These are phyloP conservation scores for Glossophaga mutica DNA, from an alignment of 2,797 vertebrate genomes.

Conservation along the genomic window DNA sequence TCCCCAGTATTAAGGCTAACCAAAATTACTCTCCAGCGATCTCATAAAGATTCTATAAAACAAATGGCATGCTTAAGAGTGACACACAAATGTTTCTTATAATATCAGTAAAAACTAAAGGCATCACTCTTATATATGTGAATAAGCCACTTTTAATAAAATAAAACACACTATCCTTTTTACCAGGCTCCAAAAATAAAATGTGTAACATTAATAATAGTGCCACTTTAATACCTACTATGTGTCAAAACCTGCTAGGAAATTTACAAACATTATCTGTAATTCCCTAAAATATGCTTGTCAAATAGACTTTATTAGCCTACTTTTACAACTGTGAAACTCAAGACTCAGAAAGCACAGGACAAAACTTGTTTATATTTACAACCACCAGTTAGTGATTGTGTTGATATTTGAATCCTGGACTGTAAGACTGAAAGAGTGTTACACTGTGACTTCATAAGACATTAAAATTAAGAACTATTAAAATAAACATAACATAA, in stretches of 20 bases:
- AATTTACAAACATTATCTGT: neutral
- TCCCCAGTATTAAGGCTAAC: neutral
- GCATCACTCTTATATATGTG: neutral
- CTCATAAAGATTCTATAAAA: neutral
- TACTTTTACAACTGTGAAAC: constrained; percentile 17
- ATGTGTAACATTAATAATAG: neutral
- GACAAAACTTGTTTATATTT: neutral
- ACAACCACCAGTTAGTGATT: neutral
- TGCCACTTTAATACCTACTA: neutral
- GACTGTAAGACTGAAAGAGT: neutral
- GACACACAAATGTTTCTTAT: neutral
- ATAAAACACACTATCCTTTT: neutral
- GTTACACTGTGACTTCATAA: neutral
- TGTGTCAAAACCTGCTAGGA: neutral
- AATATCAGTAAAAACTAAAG: neutral
- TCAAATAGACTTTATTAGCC: neutral
- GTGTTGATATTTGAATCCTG: neutral
- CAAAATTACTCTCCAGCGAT: neutral
- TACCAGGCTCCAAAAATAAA: neutral
- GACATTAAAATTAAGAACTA: constrained; percentile 16
- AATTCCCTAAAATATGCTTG: neutral
- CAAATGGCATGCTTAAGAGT: neutral
- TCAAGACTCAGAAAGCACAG: neutral
- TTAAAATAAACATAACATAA: neutral
- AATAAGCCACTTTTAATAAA: neutral